These are phyloP conservation scores for Rhincodon typus DNA, from an alignment of 2,797 vertebrate genomes.

Conservation along the genomic window DNA sequence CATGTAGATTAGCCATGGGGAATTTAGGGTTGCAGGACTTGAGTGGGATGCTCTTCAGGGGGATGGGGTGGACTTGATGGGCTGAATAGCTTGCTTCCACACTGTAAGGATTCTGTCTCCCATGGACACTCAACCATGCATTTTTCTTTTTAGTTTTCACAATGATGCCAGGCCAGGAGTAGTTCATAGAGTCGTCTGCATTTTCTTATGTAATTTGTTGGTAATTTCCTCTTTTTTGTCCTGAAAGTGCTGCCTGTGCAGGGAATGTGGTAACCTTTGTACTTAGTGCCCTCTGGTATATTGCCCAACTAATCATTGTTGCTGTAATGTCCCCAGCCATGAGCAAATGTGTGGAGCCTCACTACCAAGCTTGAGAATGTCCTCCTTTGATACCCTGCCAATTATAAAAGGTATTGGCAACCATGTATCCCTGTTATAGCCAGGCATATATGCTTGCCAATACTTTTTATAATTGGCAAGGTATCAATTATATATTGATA, in stretches of 20 bases:
- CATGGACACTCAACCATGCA: too few relatives aligned
- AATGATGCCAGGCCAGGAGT: background rate
- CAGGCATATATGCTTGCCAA: background rate
- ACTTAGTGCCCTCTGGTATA: background rate
- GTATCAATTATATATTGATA: background rate
- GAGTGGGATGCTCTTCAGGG: too few relatives aligned
- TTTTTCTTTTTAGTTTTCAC: background rate
- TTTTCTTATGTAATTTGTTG: background rate
- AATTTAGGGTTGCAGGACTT: too few relatives aligned
- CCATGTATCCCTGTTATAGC: background rate
- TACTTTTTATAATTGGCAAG: background rate
- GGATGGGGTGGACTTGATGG: too few relatives aligned
- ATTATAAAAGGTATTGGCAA: background rate
- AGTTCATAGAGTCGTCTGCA: background rate
- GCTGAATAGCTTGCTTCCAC: too few relatives aligned
- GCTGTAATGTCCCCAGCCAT: background rate
- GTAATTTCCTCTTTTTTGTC: background rate
- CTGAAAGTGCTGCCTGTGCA: background rate
- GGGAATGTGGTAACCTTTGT: background rate
- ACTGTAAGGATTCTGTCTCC: too few relatives aligned
- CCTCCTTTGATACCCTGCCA: background rate
- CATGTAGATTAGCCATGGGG: too few relatives aligned
- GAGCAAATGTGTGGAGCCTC: background rate
- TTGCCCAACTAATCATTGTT: background rate
- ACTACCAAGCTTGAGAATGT: background rate